Conservation (phyloP, 2,797 vertebrate genomes). For the Vireo griseus region DNA sequence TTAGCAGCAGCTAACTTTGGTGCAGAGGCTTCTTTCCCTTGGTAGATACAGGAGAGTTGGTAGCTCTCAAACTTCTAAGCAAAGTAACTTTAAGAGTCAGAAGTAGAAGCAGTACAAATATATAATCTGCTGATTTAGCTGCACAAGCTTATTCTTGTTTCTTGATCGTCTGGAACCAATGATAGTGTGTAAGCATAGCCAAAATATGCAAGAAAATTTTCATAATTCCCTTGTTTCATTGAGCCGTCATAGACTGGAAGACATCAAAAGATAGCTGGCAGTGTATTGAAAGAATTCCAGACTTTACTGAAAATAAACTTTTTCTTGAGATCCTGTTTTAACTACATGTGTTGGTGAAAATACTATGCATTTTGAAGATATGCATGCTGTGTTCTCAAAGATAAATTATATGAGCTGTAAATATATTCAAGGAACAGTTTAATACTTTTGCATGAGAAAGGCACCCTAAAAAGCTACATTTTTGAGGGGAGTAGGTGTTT, state of each 20-base stretch:
- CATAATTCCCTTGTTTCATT: background rate
- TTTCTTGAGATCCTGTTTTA: background rate
- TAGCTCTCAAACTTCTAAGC: background rate
- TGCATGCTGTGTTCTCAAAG: accelerated
- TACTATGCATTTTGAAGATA: background rate
- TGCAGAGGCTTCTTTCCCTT: background rate
- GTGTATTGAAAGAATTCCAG: background rate
- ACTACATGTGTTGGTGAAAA: background rate
- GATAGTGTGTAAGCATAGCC: background rate
- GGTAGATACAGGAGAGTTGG: background rate
- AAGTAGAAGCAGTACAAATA: background rate
- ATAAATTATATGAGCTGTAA: background rate
- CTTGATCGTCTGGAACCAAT: background rate
- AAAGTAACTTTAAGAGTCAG: background rate
- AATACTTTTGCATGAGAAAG: background rate
- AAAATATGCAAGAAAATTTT: background rate
- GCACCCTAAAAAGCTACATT: background rate
- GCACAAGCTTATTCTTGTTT: background rate
- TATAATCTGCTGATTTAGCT: background rate
- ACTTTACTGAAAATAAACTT: background rate
- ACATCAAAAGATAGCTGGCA: background rate
- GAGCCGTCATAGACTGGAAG: background rate
- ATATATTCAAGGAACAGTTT: background rate
- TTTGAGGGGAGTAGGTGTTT: background rate
- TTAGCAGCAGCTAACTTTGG: background rate